phyloP scores from a whole-genome alignment of 2,888 invertebrate species.

The Caenorhabditis macrosperma region DNA sequence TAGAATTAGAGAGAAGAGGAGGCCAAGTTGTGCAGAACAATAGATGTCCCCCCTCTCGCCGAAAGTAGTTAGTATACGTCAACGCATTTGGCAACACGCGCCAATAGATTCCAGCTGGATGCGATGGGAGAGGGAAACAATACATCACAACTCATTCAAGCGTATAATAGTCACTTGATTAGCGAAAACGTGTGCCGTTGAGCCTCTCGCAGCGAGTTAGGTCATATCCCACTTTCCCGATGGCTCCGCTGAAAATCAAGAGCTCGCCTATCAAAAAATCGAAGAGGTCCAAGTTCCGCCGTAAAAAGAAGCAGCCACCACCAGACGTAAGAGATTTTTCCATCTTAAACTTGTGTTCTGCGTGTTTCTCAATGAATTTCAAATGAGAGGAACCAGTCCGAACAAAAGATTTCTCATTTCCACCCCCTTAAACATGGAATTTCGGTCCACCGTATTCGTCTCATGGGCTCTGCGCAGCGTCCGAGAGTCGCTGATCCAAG shows the following conservation, averaged over 20 bases:
- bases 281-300: constrained; percentile 31
- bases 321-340: constrained; percentile 49
- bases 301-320: constrained; percentile 52
- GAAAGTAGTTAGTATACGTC: constrained; percentile 12
- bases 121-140: constrained; percentile 34
- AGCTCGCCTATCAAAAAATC: constrained; percentile 28
- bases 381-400: too few species aligned
- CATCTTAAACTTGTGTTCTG: background rate
- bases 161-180: constrained; percentile 60
- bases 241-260: constrained; percentile 54
- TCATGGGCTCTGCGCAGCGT: constrained; percentile 72
- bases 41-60: too few species aligned
- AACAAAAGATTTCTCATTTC: too few species aligned
- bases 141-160: constrained; percentile 55
- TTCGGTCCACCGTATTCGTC: constrained; percentile 68
- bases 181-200: constrained; percentile 32
- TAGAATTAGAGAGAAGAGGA: constrained; percentile 25
- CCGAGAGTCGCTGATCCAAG: constrained; percentile 72
- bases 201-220: constrained; percentile 2
- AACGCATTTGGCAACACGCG: constrained; percentile 5
- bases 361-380: too few species aligned
- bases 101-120: background rate
- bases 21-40: constrained; percentile 45
- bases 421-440: constrained; percentile 40
- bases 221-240: background rate